A percentile compares a stretch with the other conserved stretches of the same genome.
Conservation (phyloP, 1,140 invertebrate species). For the Magallana gigas region DNA sequence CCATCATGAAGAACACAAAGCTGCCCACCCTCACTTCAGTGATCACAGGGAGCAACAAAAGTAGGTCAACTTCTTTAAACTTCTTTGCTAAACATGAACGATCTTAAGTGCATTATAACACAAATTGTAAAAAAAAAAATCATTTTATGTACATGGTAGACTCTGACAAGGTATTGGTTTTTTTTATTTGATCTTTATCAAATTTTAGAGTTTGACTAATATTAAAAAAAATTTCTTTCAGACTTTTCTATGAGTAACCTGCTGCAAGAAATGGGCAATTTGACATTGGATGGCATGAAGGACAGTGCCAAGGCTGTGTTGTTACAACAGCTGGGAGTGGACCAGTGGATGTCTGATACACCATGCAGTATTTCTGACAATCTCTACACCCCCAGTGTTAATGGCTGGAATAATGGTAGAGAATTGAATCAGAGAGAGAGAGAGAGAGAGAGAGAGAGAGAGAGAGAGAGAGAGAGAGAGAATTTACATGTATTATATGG, state of each 20-base stretch:
- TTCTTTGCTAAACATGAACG: too few relatives aligned
- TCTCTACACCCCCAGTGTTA: not conserved
- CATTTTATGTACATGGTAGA: too few relatives aligned
- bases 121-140: too few relatives aligned
- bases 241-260: constrained; percentile 20
- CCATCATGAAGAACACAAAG: constrained; percentile 21
- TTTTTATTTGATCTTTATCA: too few relatives aligned
- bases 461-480: too few relatives aligned
- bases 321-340: constrained; percentile 9
- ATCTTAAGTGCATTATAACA: too few relatives aligned
- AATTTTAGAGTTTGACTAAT: too few relatives aligned
- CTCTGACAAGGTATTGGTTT: too few relatives aligned
- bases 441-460: too few relatives aligned
- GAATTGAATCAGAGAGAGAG: not conserved
- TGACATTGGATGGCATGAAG: not conserved
- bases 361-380: not conserved
- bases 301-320: constrained; percentile 33
- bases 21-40: constrained; percentile 2
- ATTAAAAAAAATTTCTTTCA: not conserved
- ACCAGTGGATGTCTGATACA: not conserved
- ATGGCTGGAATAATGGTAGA: constrained; percentile 39
- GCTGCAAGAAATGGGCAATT: constrained; percentile 25
- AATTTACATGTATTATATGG: too few relatives aligned
- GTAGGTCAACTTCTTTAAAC: not conserved
- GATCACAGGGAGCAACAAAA: constrained; percentile 1